A percentile compares a stretch with the other conserved stretches of the same genome.
These are phyloP conservation scores for Drosophila paulistorum DNA, from an alignment of 1,140 invertebrate genomes.

Conservation along the genomic window DNA sequence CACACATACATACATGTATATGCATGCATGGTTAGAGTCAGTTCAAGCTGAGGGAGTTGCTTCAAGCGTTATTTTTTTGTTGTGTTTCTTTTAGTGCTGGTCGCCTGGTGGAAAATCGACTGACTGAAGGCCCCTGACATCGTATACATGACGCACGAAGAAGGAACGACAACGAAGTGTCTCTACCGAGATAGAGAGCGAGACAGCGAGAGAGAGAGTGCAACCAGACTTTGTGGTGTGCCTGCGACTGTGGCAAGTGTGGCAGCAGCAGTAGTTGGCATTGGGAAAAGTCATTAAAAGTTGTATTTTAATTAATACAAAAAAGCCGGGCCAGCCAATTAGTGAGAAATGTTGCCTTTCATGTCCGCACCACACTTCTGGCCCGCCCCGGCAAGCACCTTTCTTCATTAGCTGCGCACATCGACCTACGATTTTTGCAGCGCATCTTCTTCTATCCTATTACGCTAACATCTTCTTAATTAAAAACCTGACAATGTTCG, in stretches of 20 bases:
- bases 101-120: conserved; percentile 75
- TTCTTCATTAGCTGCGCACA: conserved; percentile 81
- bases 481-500: conserved; percentile 77
- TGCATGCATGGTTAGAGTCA: conserved; percentile 4
- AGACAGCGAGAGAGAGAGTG: neutral
- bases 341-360: conserved; percentile 51
- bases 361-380: conserved; percentile 10
- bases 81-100: conserved; percentile 42
- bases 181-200: neutral
- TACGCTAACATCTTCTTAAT: conserved; percentile 83
- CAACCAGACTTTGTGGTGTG: neutral
- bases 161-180: conserved; percentile 11
- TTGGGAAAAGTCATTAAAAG: conserved; percentile 39
- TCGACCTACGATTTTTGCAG: conserved; percentile 81
- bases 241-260: conserved; percentile 10
- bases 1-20: neutral
- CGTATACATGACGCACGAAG: conserved; percentile 40
- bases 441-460: conserved; percentile 82
- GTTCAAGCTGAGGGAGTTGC: conserved; percentile 43
- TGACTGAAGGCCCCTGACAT: conserved; percentile 80
- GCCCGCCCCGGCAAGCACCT: conserved; percentile 33
- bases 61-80: neutral
- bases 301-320: conserved; percentile 36
- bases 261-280: conserved; percentile 33
- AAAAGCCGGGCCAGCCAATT: conserved; percentile 52